Base-by-base conservation (phyloP, 23 tunicate genomes). In the Botrylloides violaceus region DNA sequence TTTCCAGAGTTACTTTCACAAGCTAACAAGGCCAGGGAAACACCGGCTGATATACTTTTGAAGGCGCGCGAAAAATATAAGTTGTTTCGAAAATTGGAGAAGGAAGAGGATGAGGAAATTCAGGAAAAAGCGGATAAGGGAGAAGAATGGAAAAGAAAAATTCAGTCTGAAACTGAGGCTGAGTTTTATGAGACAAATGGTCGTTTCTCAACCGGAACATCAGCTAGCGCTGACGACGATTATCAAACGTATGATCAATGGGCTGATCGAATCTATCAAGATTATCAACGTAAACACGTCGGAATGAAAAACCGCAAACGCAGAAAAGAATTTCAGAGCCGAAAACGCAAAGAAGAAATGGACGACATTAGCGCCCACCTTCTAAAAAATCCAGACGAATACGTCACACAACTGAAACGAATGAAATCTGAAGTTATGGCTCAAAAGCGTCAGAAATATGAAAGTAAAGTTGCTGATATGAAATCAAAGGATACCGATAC, bases 181-280 rank as follows among this genome's bases (percentile, higher is more conserved):
- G 77, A 72, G 31, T 43, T 50, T 58, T 27, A 55, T n/a, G 65
- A 58, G 34, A 56, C 31, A 4, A 24, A 57, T 1, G 77, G 22
- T 22, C 30, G 38, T 12, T 56, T 53, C 29, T 30, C 77, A 21
- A 5, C 30, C 26, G 27, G 26, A 6, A 7, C 36, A 19, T 56
- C 77, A 19, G 50, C 47, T 0, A 63, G 18, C 19, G 57, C 55
- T 4, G 81, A 81, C 20, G 78, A 82, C 1, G 90, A 89, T 2
- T 83, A 82, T 66, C 76, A 70, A 50, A 85, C 88, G 1, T 92
- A 74, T 58, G 88, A 86, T 26, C 83, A 92, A 36, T 92, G 98
- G 98, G 98, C 98, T 35, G 98, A 86, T 30, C 50, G 79, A 62
- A 92, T 92, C 47, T 81, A 81, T 5, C 66, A 57, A 27, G 98